Conservation (phyloP, 2,888 invertebrate genomes). For the Agrotis puta region DNA sequence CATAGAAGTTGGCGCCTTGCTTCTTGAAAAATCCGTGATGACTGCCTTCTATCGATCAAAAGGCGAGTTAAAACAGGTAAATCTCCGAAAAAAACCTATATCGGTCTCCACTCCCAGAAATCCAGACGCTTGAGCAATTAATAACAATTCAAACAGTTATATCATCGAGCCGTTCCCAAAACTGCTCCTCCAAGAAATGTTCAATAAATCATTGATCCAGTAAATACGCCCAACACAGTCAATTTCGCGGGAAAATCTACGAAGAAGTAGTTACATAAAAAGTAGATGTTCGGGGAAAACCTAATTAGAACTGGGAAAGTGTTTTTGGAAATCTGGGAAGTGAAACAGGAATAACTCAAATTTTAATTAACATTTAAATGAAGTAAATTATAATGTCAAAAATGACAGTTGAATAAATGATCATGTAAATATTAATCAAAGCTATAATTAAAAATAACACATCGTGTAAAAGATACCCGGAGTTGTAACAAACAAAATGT, state of each 20-base stretch:
- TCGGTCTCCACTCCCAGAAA: conserved; percentile 10
- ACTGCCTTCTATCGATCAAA: background rate
- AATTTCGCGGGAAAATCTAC: conserved; percentile 40
- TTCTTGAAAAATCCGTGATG: background rate
- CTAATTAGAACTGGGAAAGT: conserved; percentile 11
- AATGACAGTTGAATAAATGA: background rate
- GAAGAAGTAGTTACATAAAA: conserved; percentile 15
- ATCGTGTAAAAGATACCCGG: background rate
- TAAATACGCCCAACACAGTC: conserved; percentile 43
- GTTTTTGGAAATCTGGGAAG: conserved; percentile 7
- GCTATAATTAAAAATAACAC: background rate
- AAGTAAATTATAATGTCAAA: background rate
- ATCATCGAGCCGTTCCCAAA: conserved; percentile 30
- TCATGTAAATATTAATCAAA: background rate
- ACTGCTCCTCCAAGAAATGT: conserved; percentile 27
- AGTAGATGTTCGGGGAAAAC: conserved; percentile 32
- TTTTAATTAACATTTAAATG: background rate
- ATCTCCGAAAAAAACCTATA: conserved; percentile 11
- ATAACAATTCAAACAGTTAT: conserved; percentile 34
- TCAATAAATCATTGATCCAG: conserved; percentile 40
- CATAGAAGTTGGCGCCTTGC: background rate
- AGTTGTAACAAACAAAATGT: background rate
- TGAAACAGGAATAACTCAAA: conserved; percentile 1
- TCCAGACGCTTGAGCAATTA: conserved; percentile 14
- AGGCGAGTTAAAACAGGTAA: conserved; percentile 4